Conservation (phyloP, 1,140 invertebrate species). For the Sarcophaga peregrina region DNA sequence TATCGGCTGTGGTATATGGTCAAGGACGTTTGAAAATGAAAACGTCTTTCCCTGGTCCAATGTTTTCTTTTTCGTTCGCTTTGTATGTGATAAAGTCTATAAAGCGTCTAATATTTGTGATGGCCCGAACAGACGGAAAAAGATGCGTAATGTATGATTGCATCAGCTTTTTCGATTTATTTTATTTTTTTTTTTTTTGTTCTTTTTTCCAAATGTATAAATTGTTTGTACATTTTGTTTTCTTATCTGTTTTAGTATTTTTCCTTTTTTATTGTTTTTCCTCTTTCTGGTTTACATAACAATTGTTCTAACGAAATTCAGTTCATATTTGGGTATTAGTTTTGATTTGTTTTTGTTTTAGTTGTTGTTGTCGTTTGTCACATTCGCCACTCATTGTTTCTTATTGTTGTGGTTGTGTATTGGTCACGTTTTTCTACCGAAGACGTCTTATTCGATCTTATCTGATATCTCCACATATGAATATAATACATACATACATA, state of each 20-base stretch:
- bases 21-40: conserved; percentile 21
- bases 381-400: neutral
- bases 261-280: neutral
- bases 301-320: neutral
- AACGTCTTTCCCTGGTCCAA: too few relatives aligned
- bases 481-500: too few relatives aligned
- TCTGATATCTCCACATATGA: too few relatives aligned
- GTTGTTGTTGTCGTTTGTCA: neutral
- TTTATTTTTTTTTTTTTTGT: neutral
- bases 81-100: neutral
- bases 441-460: too few relatives aligned
- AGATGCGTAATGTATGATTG: conserved; percentile 17
- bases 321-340: neutral
- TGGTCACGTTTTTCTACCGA: neutral
- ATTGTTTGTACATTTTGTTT: neutral
- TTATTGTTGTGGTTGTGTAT: neutral
- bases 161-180: neutral
- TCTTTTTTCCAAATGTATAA: neutral
- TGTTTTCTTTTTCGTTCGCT: neutral
- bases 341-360: neutral
- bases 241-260: neutral
- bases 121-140: neutral
- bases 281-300: neutral
- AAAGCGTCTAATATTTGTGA: neutral
- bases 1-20: neutral